These are phyloP conservation scores for Panzeria rudis DNA, from an alignment of 2,888 invertebrate genomes.

Conservation along the genomic window DNA sequence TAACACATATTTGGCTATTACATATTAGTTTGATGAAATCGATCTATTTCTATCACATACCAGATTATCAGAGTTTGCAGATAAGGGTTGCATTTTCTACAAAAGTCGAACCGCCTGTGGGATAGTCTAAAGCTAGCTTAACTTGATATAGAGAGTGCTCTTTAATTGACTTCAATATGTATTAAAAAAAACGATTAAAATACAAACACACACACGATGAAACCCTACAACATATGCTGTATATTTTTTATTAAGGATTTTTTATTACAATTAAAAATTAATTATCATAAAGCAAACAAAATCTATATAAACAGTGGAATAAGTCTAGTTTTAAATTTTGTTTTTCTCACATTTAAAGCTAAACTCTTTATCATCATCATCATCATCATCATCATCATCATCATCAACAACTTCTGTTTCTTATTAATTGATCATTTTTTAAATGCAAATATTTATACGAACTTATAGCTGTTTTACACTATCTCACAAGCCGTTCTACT, in stretches of 20 bases:
- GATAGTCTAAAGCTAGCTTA: no score
- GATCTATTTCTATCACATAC: no score
- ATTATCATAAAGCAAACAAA: constrained; percentile 32
- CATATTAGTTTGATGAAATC: no score
- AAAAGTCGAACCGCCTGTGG: no score
- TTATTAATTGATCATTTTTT: constrained; percentile 8
- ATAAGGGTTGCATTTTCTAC: no score
- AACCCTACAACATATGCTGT: constrained; percentile 40
- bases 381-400: constrained; percentile 4
- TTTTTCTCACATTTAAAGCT: constrained; percentile 20
- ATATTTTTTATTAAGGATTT: constrained; percentile 61
- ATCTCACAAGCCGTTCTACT: no score
- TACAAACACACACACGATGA: constrained; percentile 28
- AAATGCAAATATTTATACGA: neutral
- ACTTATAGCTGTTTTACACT: no score
- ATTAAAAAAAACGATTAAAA: constrained; percentile 41
- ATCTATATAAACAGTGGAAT: constrained; percentile 22
- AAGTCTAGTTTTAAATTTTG: constrained; percentile 19
- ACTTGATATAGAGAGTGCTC: constrained; percentile 40
- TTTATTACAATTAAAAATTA: constrained; percentile 44
- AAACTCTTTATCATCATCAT: constrained; percentile 11
- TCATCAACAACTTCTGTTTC: neutral
- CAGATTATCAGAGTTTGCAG: no score
- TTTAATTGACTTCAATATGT: constrained; percentile 51
- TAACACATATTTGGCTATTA: no score